Conservation (phyloP, 1,140 invertebrate species). For the Hyles vespertilio region DNA sequence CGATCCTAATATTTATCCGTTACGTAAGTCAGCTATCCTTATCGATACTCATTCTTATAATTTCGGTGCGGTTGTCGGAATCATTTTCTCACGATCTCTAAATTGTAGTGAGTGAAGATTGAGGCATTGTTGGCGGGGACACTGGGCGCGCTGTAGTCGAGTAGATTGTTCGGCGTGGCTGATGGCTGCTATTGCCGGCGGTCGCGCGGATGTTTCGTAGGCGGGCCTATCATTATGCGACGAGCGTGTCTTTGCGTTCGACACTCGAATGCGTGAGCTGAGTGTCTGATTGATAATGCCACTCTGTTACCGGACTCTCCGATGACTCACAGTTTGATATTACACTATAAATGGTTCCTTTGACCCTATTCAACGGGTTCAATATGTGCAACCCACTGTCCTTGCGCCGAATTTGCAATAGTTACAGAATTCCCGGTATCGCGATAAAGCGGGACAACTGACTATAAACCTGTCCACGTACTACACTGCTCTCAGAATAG, state of each 20-base stretch:
- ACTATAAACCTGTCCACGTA: conserved; percentile 22
- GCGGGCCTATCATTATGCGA: conserved; percentile 58
- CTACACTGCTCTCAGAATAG: no score
- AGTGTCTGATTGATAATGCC: conserved; percentile 46
- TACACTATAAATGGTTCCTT: conserved; percentile 57
- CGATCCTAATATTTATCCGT: conserved; percentile 9
- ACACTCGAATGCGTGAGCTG: conserved; percentile 45
- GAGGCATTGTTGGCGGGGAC: conserved; percentile 27
- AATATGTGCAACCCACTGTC: conserved; percentile 57
- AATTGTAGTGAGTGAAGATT: no score
- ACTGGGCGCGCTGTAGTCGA: conserved; percentile 17
- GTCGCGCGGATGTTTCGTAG: conserved; percentile 31
- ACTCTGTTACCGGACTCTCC: conserved; percentile 42
- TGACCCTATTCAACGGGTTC: conserved; percentile 64
- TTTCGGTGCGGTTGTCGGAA: no score
- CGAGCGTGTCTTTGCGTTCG: conserved; percentile 38
- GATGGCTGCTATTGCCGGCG: conserved; percentile 16
- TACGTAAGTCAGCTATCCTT: conserved; percentile 4
- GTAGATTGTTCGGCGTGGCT: conserved; percentile 23
- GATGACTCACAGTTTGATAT: conserved; percentile 59
- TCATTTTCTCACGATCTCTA: no score
- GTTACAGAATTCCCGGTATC: conserved; percentile 51
- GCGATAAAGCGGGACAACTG: conserved; percentile 37
- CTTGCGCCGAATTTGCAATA: conserved; percentile 62
- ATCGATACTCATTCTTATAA: no score